These are phyloP conservation scores for Osmerus mordax DNA, from an alignment of 2,113 vertebrate genomes.

Conservation along the genomic window DNA sequence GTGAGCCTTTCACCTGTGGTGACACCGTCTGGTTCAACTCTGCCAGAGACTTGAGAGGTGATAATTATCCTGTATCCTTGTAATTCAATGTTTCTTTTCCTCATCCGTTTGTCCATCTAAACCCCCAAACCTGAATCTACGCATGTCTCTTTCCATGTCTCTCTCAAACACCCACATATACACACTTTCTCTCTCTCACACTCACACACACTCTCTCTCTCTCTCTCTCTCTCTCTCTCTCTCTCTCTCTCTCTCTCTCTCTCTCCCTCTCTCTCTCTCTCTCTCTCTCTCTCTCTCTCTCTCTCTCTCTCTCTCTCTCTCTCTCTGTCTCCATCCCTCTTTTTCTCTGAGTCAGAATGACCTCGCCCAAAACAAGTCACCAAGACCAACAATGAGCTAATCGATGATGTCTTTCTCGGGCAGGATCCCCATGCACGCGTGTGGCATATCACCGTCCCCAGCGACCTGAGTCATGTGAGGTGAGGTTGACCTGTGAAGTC, in stretches of 20 bases:
- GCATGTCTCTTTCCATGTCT: no score
- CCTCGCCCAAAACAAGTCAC: constrained; percentile 58
- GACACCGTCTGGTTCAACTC: no score
- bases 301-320: background rate
- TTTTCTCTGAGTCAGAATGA: constrained; percentile 49
- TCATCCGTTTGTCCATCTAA: no score
- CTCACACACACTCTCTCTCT: constrained; percentile 21
- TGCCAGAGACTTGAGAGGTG: no score
- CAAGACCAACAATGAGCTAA: constrained; percentile 56
- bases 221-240: background rate
- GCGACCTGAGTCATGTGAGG: constrained; percentile 40
- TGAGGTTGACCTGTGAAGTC: constrained; percentile 50
- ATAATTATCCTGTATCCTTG: no score
- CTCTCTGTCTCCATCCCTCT: background rate
- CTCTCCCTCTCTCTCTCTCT: background rate
- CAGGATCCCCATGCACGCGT: constrained; percentile 22
- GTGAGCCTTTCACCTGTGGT: no score
- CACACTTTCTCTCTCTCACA: no score
- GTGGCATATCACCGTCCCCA: background rate
- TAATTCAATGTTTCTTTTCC: no score
- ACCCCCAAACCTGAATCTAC: no score
- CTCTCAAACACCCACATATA: no score
- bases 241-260: background rate
- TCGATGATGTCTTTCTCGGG: constrained; percentile 51
- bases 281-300: constrained; percentile 4